Conservation (phyloP, 1,140 invertebrate genomes). For the Drosophila insularis region DNA sequence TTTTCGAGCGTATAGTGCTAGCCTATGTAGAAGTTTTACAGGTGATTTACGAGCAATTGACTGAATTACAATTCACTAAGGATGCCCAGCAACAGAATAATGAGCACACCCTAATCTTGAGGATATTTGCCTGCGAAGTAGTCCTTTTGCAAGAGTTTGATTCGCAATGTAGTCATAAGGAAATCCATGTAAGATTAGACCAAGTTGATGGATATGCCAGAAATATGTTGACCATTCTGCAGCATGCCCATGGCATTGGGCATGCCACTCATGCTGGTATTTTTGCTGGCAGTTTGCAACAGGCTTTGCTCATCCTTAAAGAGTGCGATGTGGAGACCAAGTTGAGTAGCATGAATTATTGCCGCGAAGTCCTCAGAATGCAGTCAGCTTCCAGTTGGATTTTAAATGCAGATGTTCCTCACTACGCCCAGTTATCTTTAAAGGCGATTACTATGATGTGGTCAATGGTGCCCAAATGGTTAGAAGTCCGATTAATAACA, state of each 20-base stretch:
- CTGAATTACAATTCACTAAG: constrained; percentile 32
- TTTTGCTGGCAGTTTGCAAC: constrained; percentile 55
- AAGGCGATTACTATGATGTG: constrained; percentile 56
- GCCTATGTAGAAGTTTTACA: constrained; percentile 64
- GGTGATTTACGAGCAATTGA: constrained; percentile 42
- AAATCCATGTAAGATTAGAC: constrained; percentile 43
- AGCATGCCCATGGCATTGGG: constrained; percentile 57
- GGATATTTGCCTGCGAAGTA: constrained; percentile 49
- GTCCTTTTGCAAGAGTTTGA: constrained; percentile 60
- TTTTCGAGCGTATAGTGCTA: constrained; percentile 50
- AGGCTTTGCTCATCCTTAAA: constrained; percentile 56
- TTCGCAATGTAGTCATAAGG: constrained; percentile 44
- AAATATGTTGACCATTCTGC: constrained; percentile 52
- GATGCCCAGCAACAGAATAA: not conserved
- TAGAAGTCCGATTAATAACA: constrained; percentile 41
- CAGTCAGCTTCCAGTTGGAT: constrained; percentile 41
- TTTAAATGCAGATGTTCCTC: constrained; percentile 23
- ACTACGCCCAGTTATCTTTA: constrained; percentile 53
- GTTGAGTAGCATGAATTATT: constrained; percentile 56
- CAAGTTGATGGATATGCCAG: constrained; percentile 47
- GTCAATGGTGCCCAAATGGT: constrained; percentile 50
- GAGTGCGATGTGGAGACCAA: constrained; percentile 69
- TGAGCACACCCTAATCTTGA: constrained; percentile 11
- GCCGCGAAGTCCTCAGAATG: constrained; percentile 47
- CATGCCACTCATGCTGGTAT: constrained; percentile 47